These are phyloP conservation scores for Meta bourneti DNA, from an alignment of 2,888 invertebrate genomes.

Conservation along the genomic window DNA sequence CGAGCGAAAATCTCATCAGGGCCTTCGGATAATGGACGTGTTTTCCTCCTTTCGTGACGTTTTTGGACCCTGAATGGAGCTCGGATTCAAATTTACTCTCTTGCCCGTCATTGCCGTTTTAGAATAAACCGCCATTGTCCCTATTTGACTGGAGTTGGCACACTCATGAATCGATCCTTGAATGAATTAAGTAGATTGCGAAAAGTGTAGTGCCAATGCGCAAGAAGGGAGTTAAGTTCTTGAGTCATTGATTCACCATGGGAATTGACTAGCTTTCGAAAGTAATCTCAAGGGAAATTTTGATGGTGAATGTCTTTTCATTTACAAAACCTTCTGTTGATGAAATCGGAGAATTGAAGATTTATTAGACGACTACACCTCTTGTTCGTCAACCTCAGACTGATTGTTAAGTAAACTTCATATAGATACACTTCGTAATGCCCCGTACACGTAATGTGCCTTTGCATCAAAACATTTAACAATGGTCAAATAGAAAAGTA, in stretches of 20 bases:
- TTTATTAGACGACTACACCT: too few species aligned
- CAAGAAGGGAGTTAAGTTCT: neutral
- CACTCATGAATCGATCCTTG: neutral
- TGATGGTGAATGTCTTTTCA: too few species aligned
- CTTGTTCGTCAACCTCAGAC: too few species aligned
- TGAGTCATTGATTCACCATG: neutral
- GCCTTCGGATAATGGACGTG: conserved; percentile 3
- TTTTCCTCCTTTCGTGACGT: neutral
- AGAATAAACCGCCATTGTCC: neutral
- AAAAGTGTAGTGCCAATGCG: neutral
- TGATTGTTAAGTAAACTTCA: too few species aligned
- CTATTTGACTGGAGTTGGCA: neutral
- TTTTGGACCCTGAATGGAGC: neutral
- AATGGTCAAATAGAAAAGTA: too few species aligned
- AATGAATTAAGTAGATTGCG: neutral
- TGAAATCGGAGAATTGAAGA: too few species aligned
- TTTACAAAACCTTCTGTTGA: too few species aligned
- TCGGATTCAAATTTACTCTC: neutral
- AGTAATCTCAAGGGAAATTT: neutral
- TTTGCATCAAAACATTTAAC: too few species aligned
- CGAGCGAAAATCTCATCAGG: neutral
- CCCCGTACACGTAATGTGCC: too few species aligned
- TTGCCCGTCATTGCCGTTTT: neutral
- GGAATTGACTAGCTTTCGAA: neutral
- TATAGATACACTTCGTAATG: too few species aligned